These are phyloP conservation scores for Xiphophorus maculatus DNA, from an alignment of 2,113 vertebrate species.

Conservation along the genomic window DNA sequence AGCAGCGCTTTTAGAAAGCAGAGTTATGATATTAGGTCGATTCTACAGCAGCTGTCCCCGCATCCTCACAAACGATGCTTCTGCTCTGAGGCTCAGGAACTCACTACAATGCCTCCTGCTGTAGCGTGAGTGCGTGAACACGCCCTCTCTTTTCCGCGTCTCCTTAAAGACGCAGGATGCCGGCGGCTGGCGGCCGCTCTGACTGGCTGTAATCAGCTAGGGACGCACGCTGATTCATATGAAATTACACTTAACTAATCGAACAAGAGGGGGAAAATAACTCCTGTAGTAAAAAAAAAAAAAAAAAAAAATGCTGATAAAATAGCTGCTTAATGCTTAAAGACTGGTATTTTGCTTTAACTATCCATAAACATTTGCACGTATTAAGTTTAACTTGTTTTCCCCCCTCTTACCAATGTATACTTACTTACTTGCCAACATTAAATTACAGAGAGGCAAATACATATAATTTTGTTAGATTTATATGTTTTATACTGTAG, in stretches of 20 bases:
- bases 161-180: constrained; percentile 73
- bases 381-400: too few relatives aligned
- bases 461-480: too few relatives aligned
- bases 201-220: neutral
- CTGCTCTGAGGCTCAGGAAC: constrained; percentile 38
- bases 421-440: too few relatives aligned
- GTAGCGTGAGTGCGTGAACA: constrained; percentile 49
- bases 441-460: too few relatives aligned
- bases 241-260: neutral
- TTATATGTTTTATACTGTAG: too few relatives aligned
- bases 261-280: too few relatives aligned
- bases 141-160: constrained; percentile 60
- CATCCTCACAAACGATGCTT: constrained; percentile 49
- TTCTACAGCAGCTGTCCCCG: constrained; percentile 15
- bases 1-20: neutral
- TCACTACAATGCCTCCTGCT: constrained; percentile 47
- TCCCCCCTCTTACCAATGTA: too few relatives aligned
- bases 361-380: too few relatives aligned
- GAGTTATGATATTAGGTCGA: neutral
- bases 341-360: too few relatives aligned
- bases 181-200: neutral
- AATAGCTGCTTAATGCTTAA: too few relatives aligned
- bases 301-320: too few relatives aligned
- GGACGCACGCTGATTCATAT: neutral
- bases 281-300: too few relatives aligned